phyloP scores from a whole-genome alignment of 2,797 vertebrate genomes.

The Esox lucius region DNA sequence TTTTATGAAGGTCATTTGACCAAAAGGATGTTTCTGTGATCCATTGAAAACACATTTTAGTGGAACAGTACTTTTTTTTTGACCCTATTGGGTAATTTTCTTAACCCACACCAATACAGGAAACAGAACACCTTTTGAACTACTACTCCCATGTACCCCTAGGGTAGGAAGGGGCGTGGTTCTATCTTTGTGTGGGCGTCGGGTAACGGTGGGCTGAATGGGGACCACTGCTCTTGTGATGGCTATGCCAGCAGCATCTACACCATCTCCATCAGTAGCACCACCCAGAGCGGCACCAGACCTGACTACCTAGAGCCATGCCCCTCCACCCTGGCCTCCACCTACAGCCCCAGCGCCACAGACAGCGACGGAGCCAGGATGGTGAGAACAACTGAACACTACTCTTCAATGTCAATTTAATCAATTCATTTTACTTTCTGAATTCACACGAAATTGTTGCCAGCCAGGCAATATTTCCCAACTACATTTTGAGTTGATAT shows the following conservation, averaged over 20 bases:
- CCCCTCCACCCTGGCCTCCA: conserved; percentile 87
- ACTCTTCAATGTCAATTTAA: background rate
- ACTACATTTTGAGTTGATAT: too few relatives aligned
- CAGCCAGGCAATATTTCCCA: background rate
- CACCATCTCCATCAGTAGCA: conserved; percentile 92
- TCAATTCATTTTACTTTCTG: background rate
- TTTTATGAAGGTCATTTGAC: background rate
- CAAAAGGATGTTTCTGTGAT: background rate
- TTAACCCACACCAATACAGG: background rate
- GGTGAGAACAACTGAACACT: conserved; percentile 69
- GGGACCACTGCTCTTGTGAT: conserved; percentile 95
- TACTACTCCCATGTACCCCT: background rate
- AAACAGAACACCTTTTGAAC: too few relatives aligned
- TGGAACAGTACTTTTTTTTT: background rate
- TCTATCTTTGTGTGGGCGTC: conserved; percentile 96
- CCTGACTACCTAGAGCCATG: conserved; percentile 90
- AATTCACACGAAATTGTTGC: background rate
- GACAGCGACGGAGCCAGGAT: conserved; percentile 72
- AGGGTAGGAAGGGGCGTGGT: conserved; percentile 85
- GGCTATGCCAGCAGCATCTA: conserved; percentile 95
- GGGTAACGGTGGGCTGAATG: conserved; percentile 87
- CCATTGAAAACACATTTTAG: background rate
- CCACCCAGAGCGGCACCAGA: conserved; percentile 76
- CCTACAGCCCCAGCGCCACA: conserved; percentile 80
- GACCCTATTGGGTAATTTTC: background rate